Evolutionary conservation across 2,113 vertebrate species (phyloP).

Genomic region (Ciconia boyciana): DNA sequence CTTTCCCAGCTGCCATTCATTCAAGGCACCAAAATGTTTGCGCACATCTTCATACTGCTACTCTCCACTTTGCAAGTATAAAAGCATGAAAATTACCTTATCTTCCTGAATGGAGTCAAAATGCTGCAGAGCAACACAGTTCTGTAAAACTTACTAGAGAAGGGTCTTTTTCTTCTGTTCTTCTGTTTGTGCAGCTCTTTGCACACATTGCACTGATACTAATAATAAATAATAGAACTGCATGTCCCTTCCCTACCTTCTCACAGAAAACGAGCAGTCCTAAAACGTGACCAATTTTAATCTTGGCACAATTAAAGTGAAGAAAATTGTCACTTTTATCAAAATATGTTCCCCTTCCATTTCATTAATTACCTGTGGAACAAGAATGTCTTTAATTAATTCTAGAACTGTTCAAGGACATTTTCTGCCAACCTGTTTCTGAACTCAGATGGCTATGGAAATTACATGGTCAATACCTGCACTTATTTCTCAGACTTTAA

Average conservation of each 20-base stretch:
- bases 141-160: background rate
- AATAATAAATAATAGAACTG: background rate
- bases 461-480: background rate
- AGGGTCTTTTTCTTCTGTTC: background rate
- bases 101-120: background rate
- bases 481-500: slow-evolving; percentile 6
- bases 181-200: background rate
- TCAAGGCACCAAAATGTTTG: background rate
- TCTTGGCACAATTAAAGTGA: background rate
- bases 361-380: background rate
- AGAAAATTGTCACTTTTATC: background rate
- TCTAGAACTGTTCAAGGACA: background rate
- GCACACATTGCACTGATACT: background rate
- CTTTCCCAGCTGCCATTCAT: background rate
- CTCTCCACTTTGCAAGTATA: background rate
- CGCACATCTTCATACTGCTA: background rate
- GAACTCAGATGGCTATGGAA: background rate
- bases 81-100: background rate
- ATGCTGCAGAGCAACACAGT: background rate
- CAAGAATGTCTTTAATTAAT: background rate
- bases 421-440: background rate
- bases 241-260: background rate
- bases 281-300: background rate
- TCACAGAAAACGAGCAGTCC: background rate
- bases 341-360: background rate